Evolutionary conservation across 2,797 vertebrate genomes (phyloP).

Genomic region (Propithecus perrieri): DNA sequence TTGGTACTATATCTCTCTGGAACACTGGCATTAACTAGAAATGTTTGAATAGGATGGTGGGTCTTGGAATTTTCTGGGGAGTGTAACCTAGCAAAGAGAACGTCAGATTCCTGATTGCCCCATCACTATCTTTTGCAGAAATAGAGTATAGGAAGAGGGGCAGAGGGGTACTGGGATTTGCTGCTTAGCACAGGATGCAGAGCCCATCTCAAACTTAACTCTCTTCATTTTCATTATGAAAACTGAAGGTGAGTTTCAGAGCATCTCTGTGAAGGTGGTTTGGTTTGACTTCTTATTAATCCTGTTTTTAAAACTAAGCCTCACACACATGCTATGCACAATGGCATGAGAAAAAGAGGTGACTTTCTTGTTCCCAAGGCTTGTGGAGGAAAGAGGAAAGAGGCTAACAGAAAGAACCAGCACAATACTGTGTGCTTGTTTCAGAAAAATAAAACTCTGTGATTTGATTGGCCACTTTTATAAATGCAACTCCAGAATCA

Average conservation of each 20-base stretch:
- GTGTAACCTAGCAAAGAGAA: not conserved
- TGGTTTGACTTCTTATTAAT: slow-evolving; percentile 74
- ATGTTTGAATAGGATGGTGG: not conserved
- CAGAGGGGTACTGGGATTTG: not conserved
- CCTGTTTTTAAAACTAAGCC: slow-evolving; percentile 68
- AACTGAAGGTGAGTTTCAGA: slow-evolving; percentile 12
- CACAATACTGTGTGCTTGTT: not conserved
- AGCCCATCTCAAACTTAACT: not conserved
- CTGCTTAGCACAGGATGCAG: not conserved
- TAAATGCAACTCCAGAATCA: not conserved
- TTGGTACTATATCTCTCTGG: not conserved
- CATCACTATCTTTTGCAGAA: not conserved
- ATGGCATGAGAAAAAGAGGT: slow-evolving; percentile 68
- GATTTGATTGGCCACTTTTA: not conserved
- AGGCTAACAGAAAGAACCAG: not conserved
- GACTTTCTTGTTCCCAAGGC: slow-evolving; percentile 68
- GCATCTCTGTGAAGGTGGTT: slow-evolving; percentile 29
- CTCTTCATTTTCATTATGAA: slow-evolving; percentile 49
- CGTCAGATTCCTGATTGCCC: rapidly evolving
- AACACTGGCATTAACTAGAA: not conserved
- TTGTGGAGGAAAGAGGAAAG: slow-evolving; percentile 15
- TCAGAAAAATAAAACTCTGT: slow-evolving; percentile 18
- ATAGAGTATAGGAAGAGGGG: not conserved
- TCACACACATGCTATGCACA: slow-evolving; percentile 67
- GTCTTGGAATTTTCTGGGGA: not conserved